Base-by-base conservation (phyloP, 2,113 vertebrate species). In the Sphaerodactylus townsendi region DNA sequence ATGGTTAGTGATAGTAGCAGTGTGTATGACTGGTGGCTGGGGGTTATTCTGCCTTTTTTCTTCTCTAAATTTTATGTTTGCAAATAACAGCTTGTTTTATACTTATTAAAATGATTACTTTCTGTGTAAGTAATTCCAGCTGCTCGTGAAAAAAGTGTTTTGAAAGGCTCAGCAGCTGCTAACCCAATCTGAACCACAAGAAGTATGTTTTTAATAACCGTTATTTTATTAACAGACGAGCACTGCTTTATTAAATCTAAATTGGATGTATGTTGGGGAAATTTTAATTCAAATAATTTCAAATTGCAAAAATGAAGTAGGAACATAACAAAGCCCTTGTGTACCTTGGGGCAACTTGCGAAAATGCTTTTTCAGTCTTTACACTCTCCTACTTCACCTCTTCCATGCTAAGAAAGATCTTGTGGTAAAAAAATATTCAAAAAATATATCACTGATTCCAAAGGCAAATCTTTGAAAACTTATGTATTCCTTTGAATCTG, bases 201-300 rank as follows among this genome's bases (percentile, higher is more conserved):
- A 95, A 94, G 92, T 83, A 89, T 48, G 50, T 25, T 94, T 93
- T 90, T 77, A 84, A 89, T 94, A 88, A 82, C 68, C 33, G 70
- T 39, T 81, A 64, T 90, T 90, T 91, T 92, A 91, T 90, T 92
- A 93, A 92, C 2, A 56, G 93, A 91, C 25, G 68, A 85, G 79
- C 3, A 19, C 62, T 90, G 74, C 91, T 89, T 93, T 93, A 89
- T 92, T 93, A 88, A 95, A 93, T 85, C 79, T 90, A 92, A 91
- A 86, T 74, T 90, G 88, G 88, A 88, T 90, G 56, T 86, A 59
- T 82, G 66, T 30, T n/a, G 30, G 85, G 89, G 79, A 79, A 93
- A 82, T 30, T 82, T 39, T 92, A 92, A 93, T 84, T 85, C 1
- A 28, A 91, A 94, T 88, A 79, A 86, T 92, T 91, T 88, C 84